phyloP scores from a whole-genome alignment of 1,140 invertebrate genomes.

The Bicyclus anynana region DNA sequence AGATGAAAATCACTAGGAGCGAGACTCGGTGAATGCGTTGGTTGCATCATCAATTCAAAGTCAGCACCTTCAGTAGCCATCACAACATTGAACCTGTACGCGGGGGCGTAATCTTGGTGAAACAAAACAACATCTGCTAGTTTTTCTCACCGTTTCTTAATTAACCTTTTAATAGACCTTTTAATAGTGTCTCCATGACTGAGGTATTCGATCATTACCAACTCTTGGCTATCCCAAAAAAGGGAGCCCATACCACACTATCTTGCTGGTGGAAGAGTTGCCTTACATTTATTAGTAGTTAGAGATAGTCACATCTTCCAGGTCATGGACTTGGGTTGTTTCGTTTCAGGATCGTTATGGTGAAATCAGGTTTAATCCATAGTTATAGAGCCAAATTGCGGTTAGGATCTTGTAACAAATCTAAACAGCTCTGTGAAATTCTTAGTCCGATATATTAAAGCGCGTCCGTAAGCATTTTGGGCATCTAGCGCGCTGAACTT shows the following conservation, averaged over 20 bases:
- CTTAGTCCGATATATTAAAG: no score
- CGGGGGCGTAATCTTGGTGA: constrained; percentile 54
- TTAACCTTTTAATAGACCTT: not conserved
- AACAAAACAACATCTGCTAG: not conserved
- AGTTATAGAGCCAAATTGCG: no score
- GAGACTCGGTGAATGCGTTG: not conserved
- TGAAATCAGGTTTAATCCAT: no score
- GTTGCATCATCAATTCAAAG: not conserved
- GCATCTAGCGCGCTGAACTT: no score
- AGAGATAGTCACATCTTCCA: no score
- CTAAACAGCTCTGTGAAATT: no score
- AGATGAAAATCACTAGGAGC: no score
- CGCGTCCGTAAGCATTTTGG: no score
- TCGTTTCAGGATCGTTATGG: no score
- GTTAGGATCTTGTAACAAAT: no score
- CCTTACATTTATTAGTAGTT: not conserved
- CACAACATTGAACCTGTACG: constrained; percentile 5
- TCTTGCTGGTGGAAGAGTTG: not conserved
- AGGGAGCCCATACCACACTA: not conserved
- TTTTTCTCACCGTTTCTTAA: constrained; percentile 4
- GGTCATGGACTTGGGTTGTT: no score
- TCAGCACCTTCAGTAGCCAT: not conserved
- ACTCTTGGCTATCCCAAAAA: constrained; percentile 1
- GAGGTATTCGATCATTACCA: not conserved
- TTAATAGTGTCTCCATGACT: not conserved